Evolutionary conservation across 2,888 invertebrate species (phyloP), one percentile per base, ranked within the genome.

Genomic region (Pristionchus maxplancki): DNA sequence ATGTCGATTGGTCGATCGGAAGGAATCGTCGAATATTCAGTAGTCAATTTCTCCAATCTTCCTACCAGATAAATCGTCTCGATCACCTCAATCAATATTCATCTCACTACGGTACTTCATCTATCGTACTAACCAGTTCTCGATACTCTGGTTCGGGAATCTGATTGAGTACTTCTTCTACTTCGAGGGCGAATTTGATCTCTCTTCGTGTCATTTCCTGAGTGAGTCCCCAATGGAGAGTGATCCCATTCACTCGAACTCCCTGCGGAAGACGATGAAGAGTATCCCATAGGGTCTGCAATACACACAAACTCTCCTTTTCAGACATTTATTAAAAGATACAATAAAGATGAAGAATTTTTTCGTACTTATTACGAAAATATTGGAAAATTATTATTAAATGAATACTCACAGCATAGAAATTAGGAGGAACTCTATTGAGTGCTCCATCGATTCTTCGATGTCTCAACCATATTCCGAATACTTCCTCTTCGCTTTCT

Each of bases 141-240:
- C 99, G 96, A 95, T 99, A 99, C 95, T 99, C 99, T 0, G 99
- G 99, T 95, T 99, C 98, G 0, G 98, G 98, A 93, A 99, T 98
- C 86, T 97, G 97, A 95, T 99, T 99, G 86, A 99, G 96, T 4
- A 98, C 98, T 2, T 98, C 97, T 95, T 99, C 99, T 0, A 99
- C 98, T 88, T 98, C 97, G 28, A 99, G 96, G 0, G 99, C 99
- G 95, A 99, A 99, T 95, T 99, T 99, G 93, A 99, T 95, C 95
- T 99, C 99, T 71, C 98, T 98, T 0, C 98, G 96, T 0, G 99
- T 99, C 99, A 99, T 99, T 96, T 96, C 93, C 67, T 92, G 92
- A 0, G 98, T 99, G 87, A 99, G 96, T 95, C 97, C 97, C 94
- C 98, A 97, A 88, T 97, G 97, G 37, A 99, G 95, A 44, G 97